Evolutionary conservation across 1,140 invertebrate species (phyloP), one percentile per base, ranked within the genome.

Genomic region (Holcopasites calliopsidis): DNA sequence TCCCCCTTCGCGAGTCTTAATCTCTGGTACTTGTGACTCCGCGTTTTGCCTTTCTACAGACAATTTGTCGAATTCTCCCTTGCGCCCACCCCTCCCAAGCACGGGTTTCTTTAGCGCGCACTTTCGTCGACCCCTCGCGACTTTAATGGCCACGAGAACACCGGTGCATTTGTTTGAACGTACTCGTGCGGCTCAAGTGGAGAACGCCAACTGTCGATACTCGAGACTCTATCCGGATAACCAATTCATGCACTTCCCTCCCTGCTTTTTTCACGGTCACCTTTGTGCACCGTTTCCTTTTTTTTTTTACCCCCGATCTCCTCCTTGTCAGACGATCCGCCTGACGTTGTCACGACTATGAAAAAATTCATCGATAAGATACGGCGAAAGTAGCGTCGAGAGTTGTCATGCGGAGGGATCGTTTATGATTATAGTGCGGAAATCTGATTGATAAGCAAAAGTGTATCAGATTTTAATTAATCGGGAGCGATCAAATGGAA

Each of bases 171-270:
- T 79, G 75, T 86, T 85, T 82, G 80, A 79, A 85, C 68, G 79
- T 71, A 77, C 85, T 85, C 70, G 57, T 68, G 40, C 60, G 54
- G 18, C 58, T 90, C 86, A 77, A 91, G 89, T 90, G 84, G 84
- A 87, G 87, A 90, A 89, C 85, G 85, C 90, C 90, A 91, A 91
- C 90, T 91, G 90, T 91, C 89, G 89, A 84, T 84, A 88, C 90
- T 91, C 83, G 84, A 90, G 79, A 82, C 80, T 84, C 79, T 42
- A 73, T 47, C 76, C 42, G 62, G 50, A 66, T 75, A 66, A 72
- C 70, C 70, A 75, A 82, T 69, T 60, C 72, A 72, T 68, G 61
- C 38, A 52, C 60, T 80, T 61, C 23, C 58, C 52, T 54, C 52
- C 55, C 55, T 11, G 42, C 58, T 44, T 23, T 21, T 40, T 26